Evolutionary conservation across 1,140 invertebrate genomes (phyloP).

Genomic region (Drosophila equinoxialis): DNA sequence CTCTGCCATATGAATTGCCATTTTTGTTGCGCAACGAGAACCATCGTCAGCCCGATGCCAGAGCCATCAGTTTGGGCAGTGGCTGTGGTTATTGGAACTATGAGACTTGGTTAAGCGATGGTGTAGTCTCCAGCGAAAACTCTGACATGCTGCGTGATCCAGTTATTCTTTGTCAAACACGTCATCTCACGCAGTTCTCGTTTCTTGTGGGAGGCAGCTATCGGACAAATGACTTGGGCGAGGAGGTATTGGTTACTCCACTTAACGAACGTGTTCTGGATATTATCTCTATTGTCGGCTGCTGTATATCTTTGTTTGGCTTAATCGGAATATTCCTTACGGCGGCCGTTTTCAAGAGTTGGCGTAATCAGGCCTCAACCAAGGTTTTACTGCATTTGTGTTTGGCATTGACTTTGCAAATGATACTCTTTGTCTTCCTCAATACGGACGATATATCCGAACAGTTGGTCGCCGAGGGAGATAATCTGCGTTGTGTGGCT

Average conservation of each 20-base stretch:
- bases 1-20: constrained; percentile 44
- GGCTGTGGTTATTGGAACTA: constrained; percentile 80
- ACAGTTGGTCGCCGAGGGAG: constrained; percentile 49
- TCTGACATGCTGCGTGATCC: constrained; percentile 49
- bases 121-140: constrained; percentile 39
- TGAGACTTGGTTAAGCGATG: constrained; percentile 65
- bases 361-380: constrained; percentile 86
- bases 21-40: constrained; percentile 70
- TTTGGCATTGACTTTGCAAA: constrained; percentile 83
- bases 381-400: constrained; percentile 86
- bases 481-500: constrained; percentile 42
- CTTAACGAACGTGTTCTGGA: constrained; percentile 84
- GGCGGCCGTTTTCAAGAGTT: constrained; percentile 85
- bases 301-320: constrained; percentile 85
- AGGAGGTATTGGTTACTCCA: constrained; percentile 71
- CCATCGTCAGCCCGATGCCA: constrained; percentile 50
- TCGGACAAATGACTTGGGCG: constrained; percentile 56
- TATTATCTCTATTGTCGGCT: constrained; percentile 86
- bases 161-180: constrained; percentile 84
- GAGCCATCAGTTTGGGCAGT: constrained; percentile 36
- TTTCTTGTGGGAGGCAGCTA: constrained; percentile 84
- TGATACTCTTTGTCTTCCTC: constrained; percentile 83
- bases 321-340: constrained; percentile 85
- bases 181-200: constrained; percentile 87
- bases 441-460: constrained; percentile 84